Base-by-base conservation (phyloP, 1,140 invertebrate species). In the Neodiprion pinetum region DNA sequence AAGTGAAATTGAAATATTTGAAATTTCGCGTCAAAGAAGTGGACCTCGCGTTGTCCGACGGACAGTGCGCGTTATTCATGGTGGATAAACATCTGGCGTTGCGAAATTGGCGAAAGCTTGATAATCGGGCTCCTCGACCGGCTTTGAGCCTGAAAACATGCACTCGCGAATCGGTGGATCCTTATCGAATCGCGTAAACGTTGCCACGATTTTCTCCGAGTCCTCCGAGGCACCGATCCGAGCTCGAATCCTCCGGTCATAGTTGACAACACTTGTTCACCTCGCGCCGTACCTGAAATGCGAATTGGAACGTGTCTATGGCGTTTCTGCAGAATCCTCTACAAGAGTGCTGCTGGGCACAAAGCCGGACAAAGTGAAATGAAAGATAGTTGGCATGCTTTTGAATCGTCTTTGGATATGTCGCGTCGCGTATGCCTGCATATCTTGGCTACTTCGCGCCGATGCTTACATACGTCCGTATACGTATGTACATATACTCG, bases 301-400 rank as follows among this genome's bases (percentile, higher is more conserved):
- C 28, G 28, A 40, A 40, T 40, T 2, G 28, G 28, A 40, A 40
- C 5, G 28, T 2, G 17, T 68, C 21, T 68, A 21, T 17, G 1
- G 5, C 17, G 21, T 3, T 68, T 68, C 11, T 68, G 65, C 49
- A 47, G 71, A 28, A 11, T 65, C 68, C 71, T 28, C 48, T 75
- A 61, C 0, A 1, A 61, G 53, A 61, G 5, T 61, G 53, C 4
- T 9, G 53, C 28, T 40, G 28, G 53, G 9, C 74, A 78, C 73
- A 76, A 74, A 74, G 80, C 76, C 40, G 79, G 81, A 86, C 85
- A 88, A 87, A 86, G 84, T 81, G 79, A 87, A 87, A 88, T 87
- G 86, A 88, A 87, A 87, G 86, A 87, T 87, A 82, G 81, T 81
- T 87, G 76, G 85, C 79, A 84, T 88, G 82, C 83, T 85, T 88